A percentile compares a stretch with the other conserved stretches of the same genome.
Conservation (phyloP, 2,888 invertebrate species). For the Gymnoscelis rufifasciata region DNA sequence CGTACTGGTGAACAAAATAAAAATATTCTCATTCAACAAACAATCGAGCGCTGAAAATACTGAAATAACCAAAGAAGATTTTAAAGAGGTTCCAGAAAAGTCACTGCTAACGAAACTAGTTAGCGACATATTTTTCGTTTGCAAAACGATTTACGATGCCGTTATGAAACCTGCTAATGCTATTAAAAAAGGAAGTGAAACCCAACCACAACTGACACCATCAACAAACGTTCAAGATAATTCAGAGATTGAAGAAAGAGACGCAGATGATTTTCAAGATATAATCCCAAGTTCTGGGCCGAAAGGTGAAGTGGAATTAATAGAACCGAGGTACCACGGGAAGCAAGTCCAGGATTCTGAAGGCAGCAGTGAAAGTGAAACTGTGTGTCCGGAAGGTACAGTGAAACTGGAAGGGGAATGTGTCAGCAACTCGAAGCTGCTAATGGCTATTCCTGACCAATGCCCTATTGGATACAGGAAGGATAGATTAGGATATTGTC, state of each 20-base stretch:
- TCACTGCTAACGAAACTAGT: conserved; percentile 41
- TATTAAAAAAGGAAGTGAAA: too few relatives aligned
- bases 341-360: conserved; percentile 11
- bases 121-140: conserved; percentile 47
- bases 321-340: conserved; percentile 56
- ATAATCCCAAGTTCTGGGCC: conserved; percentile 35
- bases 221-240: background rate
- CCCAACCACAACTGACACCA: background rate
- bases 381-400: conserved; percentile 44
- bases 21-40: conserved; percentile 45
- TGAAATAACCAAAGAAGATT: conserved; percentile 21
- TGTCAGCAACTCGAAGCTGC: conserved; percentile 49
- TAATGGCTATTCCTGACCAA: conserved; percentile 56
- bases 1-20: conserved; percentile 57
- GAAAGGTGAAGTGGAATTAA: conserved; percentile 57
- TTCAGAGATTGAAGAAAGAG: conserved; percentile 11
- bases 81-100: conserved; percentile 13
- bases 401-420: conserved; percentile 42
- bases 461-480: conserved; percentile 58
- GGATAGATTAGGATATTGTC: conserved; percentile 57
- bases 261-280: conserved; percentile 21
- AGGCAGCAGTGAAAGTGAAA: conserved; percentile 13
- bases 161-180: conserved; percentile 3
- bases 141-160: conserved; percentile 53
- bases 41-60: conserved; percentile 1